Base-by-base conservation (phyloP, 2,797 vertebrate species). In the Poecilia gillii region DNA sequence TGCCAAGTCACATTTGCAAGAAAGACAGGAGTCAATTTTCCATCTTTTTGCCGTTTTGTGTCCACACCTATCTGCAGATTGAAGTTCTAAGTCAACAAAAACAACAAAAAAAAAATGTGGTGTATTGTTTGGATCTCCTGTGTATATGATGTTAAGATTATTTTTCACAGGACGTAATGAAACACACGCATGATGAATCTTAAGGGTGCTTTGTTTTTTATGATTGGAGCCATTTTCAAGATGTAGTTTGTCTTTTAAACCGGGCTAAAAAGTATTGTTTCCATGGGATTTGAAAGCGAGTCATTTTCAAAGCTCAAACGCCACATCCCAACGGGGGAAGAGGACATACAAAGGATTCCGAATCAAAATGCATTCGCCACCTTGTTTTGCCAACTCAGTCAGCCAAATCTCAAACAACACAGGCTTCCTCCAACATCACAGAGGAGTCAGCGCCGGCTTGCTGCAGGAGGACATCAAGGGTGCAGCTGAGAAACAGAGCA, bases 1-100 rank as follows among this genome's bases (percentile, higher is more conserved):
- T 96, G 95, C 93, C 94, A 94, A 96, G 94, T 96, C 93, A 95
- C 92, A 96, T 95, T 93, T 90, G 90, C 89, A 91, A 93, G 91
- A 93, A 93, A 93, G 90, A 94, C 92, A 94, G 94, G 91, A 96
- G 93, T 95, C 93, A 93, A 92, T 94, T 91, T 93, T 89, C 87
- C 87, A 90, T 89, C 92, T 95, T 95, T 94, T 91, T 94, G 88
- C 77, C 88, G 92, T 86, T 92, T 92, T 92, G 91, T 86, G 89
- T 91, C 91, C 93, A 75, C 87, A 92, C 92, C 93, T 93, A 94
- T 94, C 89, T 90, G 82, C 91, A 88, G 85, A 90, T 91, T 91
- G 88, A 93, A 92, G 92, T 93, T 92, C 90, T 78, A 89, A 94
- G 91, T 92, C 91, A 93, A 94, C 89, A 93, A 94, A 92, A 94